A percentile compares a stretch with the other conserved stretches of the same genome.
These are phyloP conservation scores for Calyptomena viridis DNA, from an alignment of 2,113 vertebrate species.

Conservation along the genomic window DNA sequence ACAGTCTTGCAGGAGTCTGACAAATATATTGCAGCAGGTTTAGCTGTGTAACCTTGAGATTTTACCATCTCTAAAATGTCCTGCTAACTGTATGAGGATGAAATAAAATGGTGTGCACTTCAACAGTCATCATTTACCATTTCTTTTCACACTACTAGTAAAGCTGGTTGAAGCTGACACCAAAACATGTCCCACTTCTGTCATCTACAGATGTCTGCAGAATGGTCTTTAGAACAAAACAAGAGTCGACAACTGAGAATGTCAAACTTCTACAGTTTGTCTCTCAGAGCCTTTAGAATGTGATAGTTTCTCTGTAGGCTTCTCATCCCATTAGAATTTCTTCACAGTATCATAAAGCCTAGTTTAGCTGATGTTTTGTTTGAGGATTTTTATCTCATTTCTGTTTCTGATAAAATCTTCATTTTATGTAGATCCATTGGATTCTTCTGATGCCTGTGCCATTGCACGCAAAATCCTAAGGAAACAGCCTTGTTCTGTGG, in stretches of 20 bases:
- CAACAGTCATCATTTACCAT: neutral
- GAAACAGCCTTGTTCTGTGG: neutral
- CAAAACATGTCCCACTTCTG: neutral
- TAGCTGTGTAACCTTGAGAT: neutral
- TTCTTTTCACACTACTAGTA: neutral
- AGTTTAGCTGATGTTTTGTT: neutral
- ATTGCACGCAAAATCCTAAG: neutral
- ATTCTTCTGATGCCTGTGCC: neutral
- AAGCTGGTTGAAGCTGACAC: neutral
- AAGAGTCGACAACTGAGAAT: neutral
- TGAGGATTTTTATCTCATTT: neutral
- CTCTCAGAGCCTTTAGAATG: neutral
- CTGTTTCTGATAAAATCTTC: neutral
- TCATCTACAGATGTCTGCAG: no score
- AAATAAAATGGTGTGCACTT: neutral
- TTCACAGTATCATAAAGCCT: neutral
- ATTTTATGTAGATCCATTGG: neutral
- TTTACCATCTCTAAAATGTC: neutral
- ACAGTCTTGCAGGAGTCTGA: neutral
- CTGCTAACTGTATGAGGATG: neutral
- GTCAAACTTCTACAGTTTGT: neutral
- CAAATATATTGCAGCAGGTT: neutral
- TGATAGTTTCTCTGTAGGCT: neutral
- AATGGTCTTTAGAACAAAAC: neutral
- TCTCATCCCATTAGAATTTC: neutral